A percentile compares a stretch with the other conserved stretches of the same genome.
Evolutionary conservation across 2,888 invertebrate species (phyloP).

Genomic region (Nematopogon swammerdamellus): DNA sequence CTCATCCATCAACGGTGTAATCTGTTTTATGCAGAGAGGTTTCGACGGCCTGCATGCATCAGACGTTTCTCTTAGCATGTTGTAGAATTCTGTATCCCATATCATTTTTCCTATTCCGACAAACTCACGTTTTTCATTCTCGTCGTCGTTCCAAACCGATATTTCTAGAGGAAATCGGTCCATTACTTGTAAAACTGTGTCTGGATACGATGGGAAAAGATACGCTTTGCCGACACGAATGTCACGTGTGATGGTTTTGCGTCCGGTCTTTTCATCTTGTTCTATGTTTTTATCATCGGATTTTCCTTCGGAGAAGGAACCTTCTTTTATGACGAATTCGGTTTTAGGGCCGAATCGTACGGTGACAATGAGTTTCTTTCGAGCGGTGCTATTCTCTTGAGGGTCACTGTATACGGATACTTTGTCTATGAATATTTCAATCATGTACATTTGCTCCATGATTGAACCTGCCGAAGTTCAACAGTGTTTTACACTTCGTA

Average conservation of each 20-base stretch:
- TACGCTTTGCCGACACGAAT: slow-evolving; percentile 53
- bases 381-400: slow-evolving; percentile 25
- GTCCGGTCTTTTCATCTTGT: slow-evolving; percentile 27
- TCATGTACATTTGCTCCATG: slow-evolving; percentile 55
- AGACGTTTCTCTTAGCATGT: slow-evolving; percentile 41
- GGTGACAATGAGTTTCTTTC: slow-evolving; percentile 42
- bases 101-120: slow-evolving; percentile 38
- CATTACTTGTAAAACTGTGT: slow-evolving; percentile 37
- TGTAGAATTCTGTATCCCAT: slow-evolving; percentile 46
- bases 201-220: slow-evolving; percentile 46
- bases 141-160: slow-evolving; percentile 43
- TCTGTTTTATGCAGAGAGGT: slow-evolving; percentile 32
- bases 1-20: slow-evolving; percentile 23
- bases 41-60: slow-evolving; percentile 25
- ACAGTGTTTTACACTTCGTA: slow-evolving; percentile 18
- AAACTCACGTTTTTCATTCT: slow-evolving; percentile 30
- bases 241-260: slow-evolving; percentile 31
- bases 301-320: slow-evolving; percentile 30
- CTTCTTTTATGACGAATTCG: slow-evolving; percentile 47
- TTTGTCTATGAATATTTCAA: slow-evolving; percentile 56
- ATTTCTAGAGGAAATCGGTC: slow-evolving; percentile 47
- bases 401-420: slow-evolving; percentile 35
- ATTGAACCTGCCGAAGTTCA: slow-evolving; percentile 34
- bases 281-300: slow-evolving; percentile 27
- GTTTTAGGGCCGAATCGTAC: slow-evolving; percentile 45